Base-by-base conservation (phyloP, 2,797 vertebrate genomes). In the Poeciliopsis turneri region DNA sequence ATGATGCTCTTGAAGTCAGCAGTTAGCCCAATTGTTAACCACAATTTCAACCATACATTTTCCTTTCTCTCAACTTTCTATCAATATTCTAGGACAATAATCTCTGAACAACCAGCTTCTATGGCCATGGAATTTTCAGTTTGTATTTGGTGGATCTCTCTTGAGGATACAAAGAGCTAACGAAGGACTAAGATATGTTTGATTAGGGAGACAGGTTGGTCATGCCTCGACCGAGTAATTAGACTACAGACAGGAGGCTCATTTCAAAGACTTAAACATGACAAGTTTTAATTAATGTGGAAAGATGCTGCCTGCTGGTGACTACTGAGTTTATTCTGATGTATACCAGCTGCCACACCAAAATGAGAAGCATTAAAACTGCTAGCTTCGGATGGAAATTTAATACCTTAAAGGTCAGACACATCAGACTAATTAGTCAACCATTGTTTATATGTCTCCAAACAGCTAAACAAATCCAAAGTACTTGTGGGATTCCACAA, bases 401-500 rank as follows among this genome's bases (percentile, higher is more conserved):
- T 55, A 85, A 92, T 74, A 87, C 49, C 20, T 51, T 51, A 51
- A 51, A 51, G 86, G 75, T 88, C 85, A 90, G 86, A 87, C 53
- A 78, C 57, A 84, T 84, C 76, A 71, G 30, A 33, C 80, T 51
- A 41, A 74, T 86, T 66, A 90, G 66, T 90, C 85, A 89, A 80
- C 72, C 72, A 59, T 78, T 87, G 87, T 90, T 92, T 83, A 89
- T 82, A 64, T 30, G 76, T 84, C 82, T 71, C 64, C 57, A 82
- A 82, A 90, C 80, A 79, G 75, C 73, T 85, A 80, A 90, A 84
- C 92, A 90, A 89, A 92, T 74, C 79, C 71, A 78, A 82, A 88
- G 69, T 85, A 86, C 72, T 89, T 89, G 88, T 82, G 76, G 72
- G 81, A 82, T 80, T 90, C 85, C 66, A 87, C 74, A 84, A 89